Evolutionary conservation across 2,113 vertebrate species (phyloP), one percentile per base, ranked within the genome.

Genomic region (Gallinago paraguaiae): DNA sequence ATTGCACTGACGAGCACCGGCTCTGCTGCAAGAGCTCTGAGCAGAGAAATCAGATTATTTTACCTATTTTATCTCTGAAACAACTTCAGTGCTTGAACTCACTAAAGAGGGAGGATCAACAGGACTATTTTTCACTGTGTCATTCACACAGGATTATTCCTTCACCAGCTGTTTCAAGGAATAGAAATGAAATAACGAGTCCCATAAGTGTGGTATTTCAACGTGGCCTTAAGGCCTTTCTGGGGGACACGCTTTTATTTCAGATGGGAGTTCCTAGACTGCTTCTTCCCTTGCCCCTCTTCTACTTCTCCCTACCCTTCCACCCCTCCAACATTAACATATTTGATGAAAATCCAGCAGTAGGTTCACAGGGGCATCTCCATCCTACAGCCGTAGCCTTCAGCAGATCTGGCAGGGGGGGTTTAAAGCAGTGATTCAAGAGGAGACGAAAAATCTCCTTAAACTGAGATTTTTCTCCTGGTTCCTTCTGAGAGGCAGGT

Each of bases 291-390:
- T 48, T 50, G 37, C 37, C 57, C 13, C 23, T 82, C 50, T 61
- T 9, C 20, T 27, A 1, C 14, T 51, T 35, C 51, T 56, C 27
- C 46, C 56, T 41, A 0, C 41, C 59, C 7, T 60, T 43, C 37
- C 30, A 70, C 3, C 14, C 4, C 23, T 35, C 9, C 50, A 83
- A 30, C 27, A 57, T 0, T 0, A 11, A 39, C 4, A 1, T 13
- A 71, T 45, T 50, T 69, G 59, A 74, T 33, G 13, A 56, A 77
- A 83, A 82, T 17, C 30, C 80, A 64, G 60, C 1, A 0, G 41
- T 3, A 1, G 41, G 24, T 87, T 87, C 78, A n/a, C 59, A n/a
- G 33, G 12, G 20, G 17, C 8, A 4, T n/a, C 35, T 87, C 71
- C 35, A 37, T 50, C 41, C 57, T 15, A 30, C 0, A 2, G 53